A percentile compares a stretch with the other conserved stretches of the same genome.
phyloP scores from a whole-genome alignment of 1,140 invertebrate genomes.

The Teleogryllus occipitalis region DNA sequence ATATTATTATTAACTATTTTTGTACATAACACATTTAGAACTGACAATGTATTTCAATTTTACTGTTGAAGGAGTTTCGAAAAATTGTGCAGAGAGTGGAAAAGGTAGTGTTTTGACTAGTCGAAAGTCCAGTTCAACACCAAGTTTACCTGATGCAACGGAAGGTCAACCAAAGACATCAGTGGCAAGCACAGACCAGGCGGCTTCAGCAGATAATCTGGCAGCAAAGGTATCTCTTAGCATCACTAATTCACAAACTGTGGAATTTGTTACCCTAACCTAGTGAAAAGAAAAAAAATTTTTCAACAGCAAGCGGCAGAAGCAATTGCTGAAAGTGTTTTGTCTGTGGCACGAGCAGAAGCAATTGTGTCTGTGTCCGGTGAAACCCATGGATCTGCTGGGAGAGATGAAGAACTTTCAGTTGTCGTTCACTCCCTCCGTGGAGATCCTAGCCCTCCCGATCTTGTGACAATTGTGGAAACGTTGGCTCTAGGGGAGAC shows the following conservation, averaged over 20 bases:
- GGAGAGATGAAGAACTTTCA: conserved; percentile 38
- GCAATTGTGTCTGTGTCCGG: conserved; percentile 55
- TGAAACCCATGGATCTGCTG: conserved; percentile 35
- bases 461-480: conserved; percentile 78
- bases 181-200: conserved; percentile 82
- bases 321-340: conserved; percentile 78
- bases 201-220: conserved; percentile 82
- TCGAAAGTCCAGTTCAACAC: conserved; percentile 89
- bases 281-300: too few species aligned
- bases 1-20: too few species aligned
- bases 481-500: conserved; percentile 56
- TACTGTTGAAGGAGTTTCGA: conserved; percentile 15
- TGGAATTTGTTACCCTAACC: too few species aligned
- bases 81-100: conserved; percentile 38
- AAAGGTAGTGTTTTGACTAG: conserved; percentile 56
- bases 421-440: conserved; percentile 49
- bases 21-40: too few species aligned
- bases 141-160: conserved; percentile 79
- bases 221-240: conserved; percentile 56
- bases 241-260: not conserved
- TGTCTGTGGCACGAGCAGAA: conserved; percentile 72
- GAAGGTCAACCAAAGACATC: conserved; percentile 54
- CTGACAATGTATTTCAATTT: not conserved
- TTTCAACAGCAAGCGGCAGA: conserved; percentile 66
- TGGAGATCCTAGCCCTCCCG: conserved; percentile 47